Evolutionary conservation across 2,888 invertebrate species (phyloP).

Genomic region (Vannuccia rotundouncinata): DNA sequence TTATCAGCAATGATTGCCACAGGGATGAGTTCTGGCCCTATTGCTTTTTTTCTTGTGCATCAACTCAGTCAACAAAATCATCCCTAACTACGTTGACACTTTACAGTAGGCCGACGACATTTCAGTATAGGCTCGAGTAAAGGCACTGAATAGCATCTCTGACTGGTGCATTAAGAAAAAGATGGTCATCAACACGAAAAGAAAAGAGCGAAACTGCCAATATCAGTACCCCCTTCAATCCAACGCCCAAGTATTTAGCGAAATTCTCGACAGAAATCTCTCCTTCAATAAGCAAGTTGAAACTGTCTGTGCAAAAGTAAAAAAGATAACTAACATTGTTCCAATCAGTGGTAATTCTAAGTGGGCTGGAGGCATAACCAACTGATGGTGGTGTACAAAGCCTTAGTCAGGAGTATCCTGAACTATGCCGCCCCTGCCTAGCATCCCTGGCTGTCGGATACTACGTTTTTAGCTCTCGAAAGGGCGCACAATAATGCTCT

Average conservation of each 20-base stretch:
- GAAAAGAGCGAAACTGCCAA: neutral
- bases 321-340: neutral
- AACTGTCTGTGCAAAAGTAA: neutral
- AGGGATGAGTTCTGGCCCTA: neutral
- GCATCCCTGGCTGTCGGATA: neutral
- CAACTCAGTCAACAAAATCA: neutral
- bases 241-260: neutral
- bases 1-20: no score
- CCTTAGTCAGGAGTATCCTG: neutral
- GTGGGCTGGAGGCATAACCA: neutral
- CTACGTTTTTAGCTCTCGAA: neutral
- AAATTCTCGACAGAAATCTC: neutral
- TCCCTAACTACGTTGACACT: neutral
- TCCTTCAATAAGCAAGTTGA: neutral
- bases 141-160: neutral
- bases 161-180: neutral
- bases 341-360: neutral
- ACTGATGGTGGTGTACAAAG: neutral
- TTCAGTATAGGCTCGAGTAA: neutral
- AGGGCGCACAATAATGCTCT: neutral
- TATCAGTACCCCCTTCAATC: neutral
- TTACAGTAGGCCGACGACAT: neutral
- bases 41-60: neutral
- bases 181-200: neutral
- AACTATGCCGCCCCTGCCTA: neutral